Evolutionary conservation across 1,140 invertebrate genomes (phyloP).

Genomic region (Trachymyrmex septentrionalis): DNA sequence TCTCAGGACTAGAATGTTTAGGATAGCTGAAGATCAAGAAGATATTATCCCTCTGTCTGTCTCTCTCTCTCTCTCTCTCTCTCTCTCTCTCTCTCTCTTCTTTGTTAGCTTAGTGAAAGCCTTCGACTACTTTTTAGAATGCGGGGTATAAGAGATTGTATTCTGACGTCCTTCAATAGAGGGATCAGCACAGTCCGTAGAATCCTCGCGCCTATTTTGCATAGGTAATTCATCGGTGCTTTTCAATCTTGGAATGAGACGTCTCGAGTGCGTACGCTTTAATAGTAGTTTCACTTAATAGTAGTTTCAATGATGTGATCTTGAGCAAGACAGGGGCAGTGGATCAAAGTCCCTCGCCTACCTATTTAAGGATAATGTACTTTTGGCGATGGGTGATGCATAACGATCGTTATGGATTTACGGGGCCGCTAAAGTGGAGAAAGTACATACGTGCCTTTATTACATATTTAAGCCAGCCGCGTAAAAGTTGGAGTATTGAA

Average conservation of each 20-base stretch:
- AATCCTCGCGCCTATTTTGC: conserved; percentile 71
- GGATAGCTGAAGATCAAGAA: conserved; percentile 35
- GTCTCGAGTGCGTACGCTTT: conserved; percentile 63
- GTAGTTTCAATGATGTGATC: conserved; percentile 31
- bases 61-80: conserved; percentile 14
- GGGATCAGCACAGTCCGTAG: conserved; percentile 60
- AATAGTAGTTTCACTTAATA: neutral
- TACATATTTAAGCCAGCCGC: conserved; percentile 47
- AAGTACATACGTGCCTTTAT: conserved; percentile 50
- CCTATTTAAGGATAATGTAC: conserved; percentile 53
- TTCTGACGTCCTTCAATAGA: conserved; percentile 49
- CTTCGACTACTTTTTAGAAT: conserved; percentile 52
- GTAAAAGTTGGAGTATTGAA: conserved; percentile 45
- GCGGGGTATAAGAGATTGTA: conserved; percentile 67
- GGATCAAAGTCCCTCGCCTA: conserved; percentile 35
- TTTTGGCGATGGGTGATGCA: conserved; percentile 37
- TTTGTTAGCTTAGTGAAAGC: conserved; percentile 17
- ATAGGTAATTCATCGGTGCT: conserved; percentile 72
- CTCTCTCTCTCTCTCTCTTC: neutral
- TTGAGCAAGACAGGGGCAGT: neutral
- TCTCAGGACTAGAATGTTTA: conserved; percentile 27
- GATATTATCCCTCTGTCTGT: neutral
- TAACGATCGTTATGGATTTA: conserved; percentile 61
- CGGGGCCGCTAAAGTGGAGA: conserved; percentile 17
- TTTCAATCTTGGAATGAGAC: conserved; percentile 75